These are phyloP conservation scores for Petrocephalus sullivani DNA, from an alignment of 2,797 vertebrate genomes.

Conservation along the genomic window DNA sequence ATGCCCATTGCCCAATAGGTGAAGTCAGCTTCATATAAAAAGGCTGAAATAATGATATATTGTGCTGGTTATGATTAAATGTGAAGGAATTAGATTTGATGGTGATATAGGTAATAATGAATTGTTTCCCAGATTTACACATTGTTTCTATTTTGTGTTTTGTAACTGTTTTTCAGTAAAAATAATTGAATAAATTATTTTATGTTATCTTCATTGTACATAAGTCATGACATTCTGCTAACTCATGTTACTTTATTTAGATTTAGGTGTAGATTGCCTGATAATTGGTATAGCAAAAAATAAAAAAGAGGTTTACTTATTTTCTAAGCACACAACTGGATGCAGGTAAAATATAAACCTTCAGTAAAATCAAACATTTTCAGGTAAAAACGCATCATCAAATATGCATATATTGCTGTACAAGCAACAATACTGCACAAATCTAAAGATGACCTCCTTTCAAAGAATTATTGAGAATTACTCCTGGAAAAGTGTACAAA, in stretches of 20 bases:
- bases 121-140: background rate
- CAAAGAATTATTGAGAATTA: background rate
- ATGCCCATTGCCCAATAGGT: background rate
- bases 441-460: background rate
- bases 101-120: background rate
- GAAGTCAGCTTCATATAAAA: background rate
- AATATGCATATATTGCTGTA: too few species aligned
- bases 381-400: too few species aligned
- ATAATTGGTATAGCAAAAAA: background rate
- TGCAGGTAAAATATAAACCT: background rate
- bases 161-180: background rate
- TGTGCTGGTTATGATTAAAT: background rate
- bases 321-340: background rate
- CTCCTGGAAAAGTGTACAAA: too few species aligned
- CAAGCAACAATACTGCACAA: background rate
- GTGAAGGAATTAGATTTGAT: background rate
- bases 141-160: background rate
- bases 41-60: background rate
- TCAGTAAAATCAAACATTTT: background rate
- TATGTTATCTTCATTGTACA: background rate
- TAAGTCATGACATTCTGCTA: background rate
- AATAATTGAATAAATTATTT: background rate
- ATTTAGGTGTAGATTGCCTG: background rate
- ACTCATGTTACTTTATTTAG: background rate
- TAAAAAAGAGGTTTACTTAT: background rate